phyloP scores from a whole-genome alignment of 2,888 invertebrate species.

The Microctonus hyperodae region DNA sequence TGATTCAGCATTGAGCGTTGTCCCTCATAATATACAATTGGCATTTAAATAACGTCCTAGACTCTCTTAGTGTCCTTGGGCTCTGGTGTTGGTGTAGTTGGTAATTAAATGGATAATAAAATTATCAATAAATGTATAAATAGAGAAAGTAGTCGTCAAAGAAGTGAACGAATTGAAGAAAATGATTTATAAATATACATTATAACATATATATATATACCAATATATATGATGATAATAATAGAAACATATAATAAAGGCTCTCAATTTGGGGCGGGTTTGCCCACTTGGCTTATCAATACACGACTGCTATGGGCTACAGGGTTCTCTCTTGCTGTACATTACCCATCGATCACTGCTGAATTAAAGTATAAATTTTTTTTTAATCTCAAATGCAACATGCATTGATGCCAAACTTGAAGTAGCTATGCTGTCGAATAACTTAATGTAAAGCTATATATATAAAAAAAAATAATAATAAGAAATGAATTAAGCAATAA shows the following conservation, averaged over 20 bases:
- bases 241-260: constrained; percentile 39
- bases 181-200: constrained; percentile 17
- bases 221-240: constrained; percentile 20
- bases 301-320: constrained; percentile 53
- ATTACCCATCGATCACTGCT: constrained; percentile 50
- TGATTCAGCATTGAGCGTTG: constrained; percentile 57
- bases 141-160: constrained; percentile 41
- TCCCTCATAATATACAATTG: constrained; percentile 42
- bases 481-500: background rate
- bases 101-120: constrained; percentile 12
- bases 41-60: constrained; percentile 57
- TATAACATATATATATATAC: background rate
- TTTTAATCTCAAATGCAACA: background rate
- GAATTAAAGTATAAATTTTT: background rate
- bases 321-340: constrained; percentile 47
- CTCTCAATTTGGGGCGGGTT: constrained; percentile 54
- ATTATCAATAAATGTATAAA: constrained; percentile 18
- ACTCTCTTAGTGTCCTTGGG: constrained; percentile 55
- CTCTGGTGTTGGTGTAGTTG: constrained; percentile 62
- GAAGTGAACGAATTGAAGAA: constrained; percentile 36
- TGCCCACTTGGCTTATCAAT: constrained; percentile 53
- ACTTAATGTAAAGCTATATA: background rate
- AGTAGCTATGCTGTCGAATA: background rate
- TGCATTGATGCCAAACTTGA: background rate
- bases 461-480: background rate